Evolutionary conservation across 2,113 vertebrate species (phyloP).

Genomic region (Merops nubicus): DNA sequence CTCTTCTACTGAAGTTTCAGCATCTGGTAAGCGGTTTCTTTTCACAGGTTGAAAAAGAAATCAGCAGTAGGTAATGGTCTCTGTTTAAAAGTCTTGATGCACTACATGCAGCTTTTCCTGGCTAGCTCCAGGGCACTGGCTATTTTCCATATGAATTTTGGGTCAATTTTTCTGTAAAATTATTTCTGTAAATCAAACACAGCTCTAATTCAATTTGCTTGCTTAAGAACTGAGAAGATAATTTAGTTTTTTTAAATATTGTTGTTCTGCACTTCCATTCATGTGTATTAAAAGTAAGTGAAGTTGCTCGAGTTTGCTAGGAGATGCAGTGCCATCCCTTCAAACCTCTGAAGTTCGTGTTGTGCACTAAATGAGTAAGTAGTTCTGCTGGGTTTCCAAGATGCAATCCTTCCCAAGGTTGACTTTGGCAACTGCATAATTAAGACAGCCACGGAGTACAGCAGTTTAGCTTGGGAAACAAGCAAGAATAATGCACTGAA

Average conservation of each 20-base stretch:
- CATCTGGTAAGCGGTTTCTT: background rate
- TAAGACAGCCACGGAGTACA: background rate
- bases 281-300: background rate
- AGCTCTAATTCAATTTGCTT: background rate
- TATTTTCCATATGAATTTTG: background rate
- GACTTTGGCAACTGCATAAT: background rate
- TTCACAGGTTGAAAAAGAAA: background rate
- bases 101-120: background rate
- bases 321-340: background rate
- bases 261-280: background rate
- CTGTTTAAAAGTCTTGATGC: background rate
- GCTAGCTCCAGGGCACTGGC: background rate
- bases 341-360: background rate
- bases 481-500: background rate
- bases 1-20: background rate
- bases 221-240: background rate
- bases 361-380: background rate
- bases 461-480: background rate
- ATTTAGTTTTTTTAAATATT: background rate
- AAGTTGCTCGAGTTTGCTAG: background rate
- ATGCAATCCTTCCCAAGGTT: background rate
- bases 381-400: background rate
- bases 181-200: background rate
- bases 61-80: background rate
- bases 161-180: background rate